Evolutionary conservation across 2,888 invertebrate genomes (phyloP).

Genomic region (Eledona agricola): DNA sequence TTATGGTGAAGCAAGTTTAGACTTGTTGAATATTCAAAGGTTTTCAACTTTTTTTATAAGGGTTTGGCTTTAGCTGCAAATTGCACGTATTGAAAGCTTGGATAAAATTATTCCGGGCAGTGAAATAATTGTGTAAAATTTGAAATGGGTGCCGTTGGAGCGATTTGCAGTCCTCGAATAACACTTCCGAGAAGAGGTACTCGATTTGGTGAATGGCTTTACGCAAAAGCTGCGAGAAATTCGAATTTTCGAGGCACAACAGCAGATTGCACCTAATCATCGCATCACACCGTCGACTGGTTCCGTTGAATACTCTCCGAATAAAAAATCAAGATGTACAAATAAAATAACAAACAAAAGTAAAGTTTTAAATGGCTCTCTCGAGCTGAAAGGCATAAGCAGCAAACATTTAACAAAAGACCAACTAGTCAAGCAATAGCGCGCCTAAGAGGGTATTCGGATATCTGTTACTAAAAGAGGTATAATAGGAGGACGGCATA

Average conservation of each 20-base stretch:
- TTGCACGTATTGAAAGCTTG: too few species aligned
- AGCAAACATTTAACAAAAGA: slow-evolving; percentile 39
- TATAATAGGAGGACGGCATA: slow-evolving; percentile 39
- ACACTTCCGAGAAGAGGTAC: too few species aligned
- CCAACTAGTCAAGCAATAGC: slow-evolving; percentile 36
- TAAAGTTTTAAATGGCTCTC: slow-evolving; percentile 30
- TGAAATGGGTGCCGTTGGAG: too few species aligned
- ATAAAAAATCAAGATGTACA: slow-evolving; percentile 40
- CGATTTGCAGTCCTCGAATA: too few species aligned
- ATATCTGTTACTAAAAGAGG: slow-evolving; percentile 42
- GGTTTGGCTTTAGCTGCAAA: too few species aligned
- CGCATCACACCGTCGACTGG: slow-evolving; percentile 43
- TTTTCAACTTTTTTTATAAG: too few species aligned
- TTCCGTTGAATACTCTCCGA: slow-evolving; percentile 31
- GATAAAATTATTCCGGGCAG: too few species aligned
- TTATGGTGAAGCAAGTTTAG: too few species aligned
- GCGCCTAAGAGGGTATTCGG: slow-evolving; percentile 38
- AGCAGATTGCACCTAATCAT: slow-evolving; percentile 44
- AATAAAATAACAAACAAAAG: slow-evolving; percentile 42
- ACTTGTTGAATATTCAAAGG: too few species aligned
- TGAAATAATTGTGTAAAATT: too few species aligned
- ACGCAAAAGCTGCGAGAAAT: slow-evolving; percentile 30
- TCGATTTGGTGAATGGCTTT: too few species aligned
- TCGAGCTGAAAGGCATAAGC: slow-evolving; percentile 34
- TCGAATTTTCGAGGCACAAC: slow-evolving; percentile 33